Conservation (phyloP, 2,797 vertebrate genomes). For the Odontamblyopus rebecca region DNA sequence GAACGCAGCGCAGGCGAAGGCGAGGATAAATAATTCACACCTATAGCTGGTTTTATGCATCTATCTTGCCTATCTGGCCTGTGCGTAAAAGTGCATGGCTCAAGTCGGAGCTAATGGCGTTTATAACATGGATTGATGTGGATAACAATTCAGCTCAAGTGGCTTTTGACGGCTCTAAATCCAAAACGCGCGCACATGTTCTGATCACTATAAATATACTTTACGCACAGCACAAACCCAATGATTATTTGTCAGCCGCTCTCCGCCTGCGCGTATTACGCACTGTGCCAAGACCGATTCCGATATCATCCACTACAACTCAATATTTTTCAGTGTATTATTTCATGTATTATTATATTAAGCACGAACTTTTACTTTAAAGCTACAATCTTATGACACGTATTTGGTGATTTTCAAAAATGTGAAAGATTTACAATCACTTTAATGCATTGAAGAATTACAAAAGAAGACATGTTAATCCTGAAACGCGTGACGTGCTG, state of each 20-base stretch:
- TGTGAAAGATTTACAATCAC: no score
- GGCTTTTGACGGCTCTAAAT: not conserved
- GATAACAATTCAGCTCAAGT: constrained; percentile 16
- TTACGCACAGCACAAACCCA: constrained; percentile 19
- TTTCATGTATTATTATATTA: no score
- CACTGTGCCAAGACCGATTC: constrained; percentile 34
- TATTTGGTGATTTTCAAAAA: no score
- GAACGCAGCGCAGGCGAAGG: constrained; percentile 40
- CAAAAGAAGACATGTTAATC: no score
- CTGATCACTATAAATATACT: constrained; percentile 16
- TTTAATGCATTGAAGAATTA: no score
- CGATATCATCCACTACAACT: not conserved
- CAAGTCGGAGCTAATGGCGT: constrained; percentile 32
- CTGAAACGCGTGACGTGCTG: no score
- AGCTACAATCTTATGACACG: no score
- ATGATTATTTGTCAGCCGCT: constrained; percentile 54
- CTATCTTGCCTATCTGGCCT: constrained; percentile 15
- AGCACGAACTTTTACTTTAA: no score
- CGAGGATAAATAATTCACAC: constrained; percentile 40
- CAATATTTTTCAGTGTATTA: not conserved
- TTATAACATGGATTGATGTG: constrained; percentile 47
- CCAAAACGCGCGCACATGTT: constrained; percentile 18
- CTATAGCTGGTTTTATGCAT: constrained; percentile 29
- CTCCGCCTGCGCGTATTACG: constrained; percentile 34
- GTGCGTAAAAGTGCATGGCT: constrained; percentile 15